Conservation (phyloP, 2,888 invertebrate genomes). For the Euphydryas editha region DNA sequence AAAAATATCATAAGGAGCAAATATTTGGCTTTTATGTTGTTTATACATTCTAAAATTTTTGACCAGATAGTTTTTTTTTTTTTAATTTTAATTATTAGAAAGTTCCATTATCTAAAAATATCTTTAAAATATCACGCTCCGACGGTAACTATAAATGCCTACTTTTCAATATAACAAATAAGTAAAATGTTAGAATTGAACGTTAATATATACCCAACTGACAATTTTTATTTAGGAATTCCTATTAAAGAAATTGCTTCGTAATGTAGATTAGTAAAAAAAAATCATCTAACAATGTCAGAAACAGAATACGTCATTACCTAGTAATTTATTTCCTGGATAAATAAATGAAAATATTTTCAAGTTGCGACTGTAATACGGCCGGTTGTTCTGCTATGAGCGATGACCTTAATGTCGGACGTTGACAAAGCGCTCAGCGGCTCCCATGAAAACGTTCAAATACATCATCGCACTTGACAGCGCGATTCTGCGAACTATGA, state of each 20-base stretch:
- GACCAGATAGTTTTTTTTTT: too few relatives aligned
- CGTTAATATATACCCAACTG: not conserved
- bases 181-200: not conserved
- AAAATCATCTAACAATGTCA: slow-evolving; percentile 27
- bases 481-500: slow-evolving; percentile 72
- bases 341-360: slow-evolving; percentile 42
- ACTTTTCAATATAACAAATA: too few relatives aligned
- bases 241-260: not conserved
- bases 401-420: slow-evolving; percentile 78
- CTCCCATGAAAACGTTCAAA: slow-evolving; percentile 81
- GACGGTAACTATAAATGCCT: too few relatives aligned
- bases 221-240: not conserved
- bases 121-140: too few relatives aligned
- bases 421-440: slow-evolving; percentile 79
- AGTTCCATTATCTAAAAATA: too few relatives aligned
- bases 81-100: too few relatives aligned
- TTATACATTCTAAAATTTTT: too few relatives aligned
- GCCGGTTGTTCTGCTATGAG: slow-evolving; percentile 55
- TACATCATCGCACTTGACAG: slow-evolving; percentile 80
- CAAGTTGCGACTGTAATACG: slow-evolving; percentile 32
- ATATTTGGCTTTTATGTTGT: too few relatives aligned
- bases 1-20: too few relatives aligned
- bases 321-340: slow-evolving; percentile 32
- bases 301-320: slow-evolving; percentile 30
- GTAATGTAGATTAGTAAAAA: slow-evolving; percentile 10